Evolutionary conservation across 2,113 vertebrate species (phyloP).

Genomic region (Sciurus niger): DNA sequence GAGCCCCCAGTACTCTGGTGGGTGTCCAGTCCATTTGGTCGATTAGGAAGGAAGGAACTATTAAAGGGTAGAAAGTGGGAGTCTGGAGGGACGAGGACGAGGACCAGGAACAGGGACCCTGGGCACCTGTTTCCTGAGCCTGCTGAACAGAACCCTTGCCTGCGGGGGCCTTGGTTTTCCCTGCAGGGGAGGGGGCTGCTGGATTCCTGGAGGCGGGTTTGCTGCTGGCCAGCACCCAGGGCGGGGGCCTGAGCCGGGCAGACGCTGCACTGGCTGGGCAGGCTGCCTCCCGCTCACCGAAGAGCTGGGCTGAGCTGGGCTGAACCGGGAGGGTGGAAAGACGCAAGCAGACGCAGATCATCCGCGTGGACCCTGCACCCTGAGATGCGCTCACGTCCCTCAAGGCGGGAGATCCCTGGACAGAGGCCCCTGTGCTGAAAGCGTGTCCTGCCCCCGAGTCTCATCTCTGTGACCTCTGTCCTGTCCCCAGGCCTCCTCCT

Average conservation of each 20-base stretch:
- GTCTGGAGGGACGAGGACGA: background rate
- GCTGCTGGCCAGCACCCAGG: background rate
- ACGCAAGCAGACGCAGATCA: accelerated
- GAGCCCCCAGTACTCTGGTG: too few relatives aligned
- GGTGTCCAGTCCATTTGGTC: accelerated
- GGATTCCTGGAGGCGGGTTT: background rate
- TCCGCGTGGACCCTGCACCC: accelerated
- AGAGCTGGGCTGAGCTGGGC: background rate
- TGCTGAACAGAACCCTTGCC: background rate
- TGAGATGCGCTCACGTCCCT: background rate
- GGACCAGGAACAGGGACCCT: background rate
- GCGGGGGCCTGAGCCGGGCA: background rate
- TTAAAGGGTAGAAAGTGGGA: accelerated
- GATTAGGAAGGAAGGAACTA: too few relatives aligned
- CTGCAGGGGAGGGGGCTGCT: background rate
- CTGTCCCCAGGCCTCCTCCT: background rate
- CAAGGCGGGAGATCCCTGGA: background rate
- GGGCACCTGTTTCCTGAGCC: background rate
- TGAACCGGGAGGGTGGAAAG: accelerated
- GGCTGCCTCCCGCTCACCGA: accelerated
- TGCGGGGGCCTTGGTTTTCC: background rate
- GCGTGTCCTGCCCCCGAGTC: accelerated
- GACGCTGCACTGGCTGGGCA: accelerated
- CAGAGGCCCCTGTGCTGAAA: background rate
- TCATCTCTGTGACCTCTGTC: background rate